A percentile compares a stretch with the other conserved stretches of the same genome.
These are phyloP conservation scores for Ophiothrix spiculata DNA, from an alignment of 35 echinoderm and acorn worm species.

Conservation along the genomic window DNA sequence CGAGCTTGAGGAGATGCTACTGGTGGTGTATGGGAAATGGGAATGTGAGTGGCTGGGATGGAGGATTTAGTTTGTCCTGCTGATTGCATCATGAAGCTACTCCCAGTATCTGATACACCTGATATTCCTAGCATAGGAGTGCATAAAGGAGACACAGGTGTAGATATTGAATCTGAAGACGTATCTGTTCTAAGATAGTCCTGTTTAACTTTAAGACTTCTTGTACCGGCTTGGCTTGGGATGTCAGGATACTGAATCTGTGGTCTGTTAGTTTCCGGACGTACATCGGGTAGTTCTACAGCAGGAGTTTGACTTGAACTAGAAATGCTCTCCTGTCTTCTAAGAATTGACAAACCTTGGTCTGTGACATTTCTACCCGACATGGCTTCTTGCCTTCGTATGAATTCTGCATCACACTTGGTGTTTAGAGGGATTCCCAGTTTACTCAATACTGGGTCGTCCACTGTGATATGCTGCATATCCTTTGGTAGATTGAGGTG, in stretches of 20 bases:
- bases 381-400: constrained; percentile 26
- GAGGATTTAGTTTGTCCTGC: background rate
- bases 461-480: too few species aligned
- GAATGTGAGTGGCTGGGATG: background rate
- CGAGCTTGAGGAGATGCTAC: background rate
- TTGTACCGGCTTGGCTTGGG: constrained; percentile 31
- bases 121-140: background rate
- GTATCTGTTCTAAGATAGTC: background rate
- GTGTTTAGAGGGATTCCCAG: constrained; percentile 48
- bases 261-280: background rate
- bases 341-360: constrained; percentile 16
- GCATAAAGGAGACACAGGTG: background rate
- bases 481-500: too few species aligned
- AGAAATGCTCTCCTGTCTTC: constrained; percentile 24
- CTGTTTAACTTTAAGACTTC: constrained; percentile 7
- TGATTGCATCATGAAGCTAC: background rate
- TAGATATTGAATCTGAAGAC: background rate
- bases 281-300: constrained; percentile 23
- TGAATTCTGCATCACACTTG: constrained; percentile 41
- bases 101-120: too few species aligned
- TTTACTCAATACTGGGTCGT: too few species aligned
- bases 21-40: background rate
- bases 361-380: constrained; percentile 40
- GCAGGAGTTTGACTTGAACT: constrained; percentile 3
- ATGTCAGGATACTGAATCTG: constrained; percentile 41